Evolutionary conservation across 92 coral and sea anemone species (phyloP).

Genomic region (Porites lobata): DNA sequence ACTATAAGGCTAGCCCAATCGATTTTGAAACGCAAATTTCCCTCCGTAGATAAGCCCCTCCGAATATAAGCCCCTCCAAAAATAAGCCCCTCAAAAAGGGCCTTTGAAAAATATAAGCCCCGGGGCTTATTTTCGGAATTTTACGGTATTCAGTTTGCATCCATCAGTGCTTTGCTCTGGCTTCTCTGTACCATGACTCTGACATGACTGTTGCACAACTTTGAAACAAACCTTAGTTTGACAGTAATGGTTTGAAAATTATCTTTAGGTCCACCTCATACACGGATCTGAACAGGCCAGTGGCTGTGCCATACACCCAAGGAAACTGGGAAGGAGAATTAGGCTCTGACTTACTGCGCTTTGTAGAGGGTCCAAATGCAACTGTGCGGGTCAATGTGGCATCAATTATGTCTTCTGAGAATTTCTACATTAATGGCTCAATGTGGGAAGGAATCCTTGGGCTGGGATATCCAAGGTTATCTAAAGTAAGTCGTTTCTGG

Average conservation of each 20-base stretch:
- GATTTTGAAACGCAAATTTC: too few species aligned
- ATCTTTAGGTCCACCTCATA: conserved; percentile 80
- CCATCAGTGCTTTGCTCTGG: too few species aligned
- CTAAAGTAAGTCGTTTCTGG: conserved; percentile 75
- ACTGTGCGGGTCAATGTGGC: conserved; percentile 98
- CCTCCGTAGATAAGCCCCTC: too few species aligned
- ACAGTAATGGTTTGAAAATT: neutral
- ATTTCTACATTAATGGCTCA: conserved; percentile 98
- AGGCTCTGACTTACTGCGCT: conserved; percentile 93
- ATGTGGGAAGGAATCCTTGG: conserved; percentile 99
- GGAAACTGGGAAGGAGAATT: conserved; percentile 99
- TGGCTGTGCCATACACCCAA: conserved; percentile 96
- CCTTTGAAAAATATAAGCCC: too few species aligned
- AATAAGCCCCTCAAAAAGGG: too few species aligned
- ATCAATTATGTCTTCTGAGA: conserved; percentile 90
- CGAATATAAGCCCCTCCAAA: too few species aligned
- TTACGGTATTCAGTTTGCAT: too few species aligned
- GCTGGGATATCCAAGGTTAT: conserved; percentile 92
- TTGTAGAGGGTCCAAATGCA: conserved; percentile 98
- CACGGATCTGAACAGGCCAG: conserved; percentile 83
- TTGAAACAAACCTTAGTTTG: neutral
- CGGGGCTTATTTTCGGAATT: too few species aligned
- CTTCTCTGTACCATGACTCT: too few species aligned
- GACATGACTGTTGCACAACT: too few species aligned
- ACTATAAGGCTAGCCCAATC: too few species aligned